Conservation (phyloP, 1,140 invertebrate species). For the Hyles vespertilio region DNA sequence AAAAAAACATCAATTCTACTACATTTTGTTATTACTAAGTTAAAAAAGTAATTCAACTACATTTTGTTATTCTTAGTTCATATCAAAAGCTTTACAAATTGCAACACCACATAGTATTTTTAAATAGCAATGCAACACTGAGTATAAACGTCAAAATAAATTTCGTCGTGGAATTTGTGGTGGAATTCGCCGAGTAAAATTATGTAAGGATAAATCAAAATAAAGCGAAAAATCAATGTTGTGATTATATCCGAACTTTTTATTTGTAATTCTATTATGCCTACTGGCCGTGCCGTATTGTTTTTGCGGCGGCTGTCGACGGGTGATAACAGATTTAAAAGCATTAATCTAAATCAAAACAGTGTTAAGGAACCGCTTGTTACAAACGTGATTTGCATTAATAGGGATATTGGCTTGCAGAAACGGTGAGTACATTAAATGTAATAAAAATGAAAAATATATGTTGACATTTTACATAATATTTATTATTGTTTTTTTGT, state of each 20-base stretch:
- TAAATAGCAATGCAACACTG: constrained; percentile 10
- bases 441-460: not conserved
- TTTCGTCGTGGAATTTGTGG: constrained; percentile 12
- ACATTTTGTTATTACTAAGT: too few species aligned
- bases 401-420: constrained; percentile 47
- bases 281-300: constrained; percentile 60
- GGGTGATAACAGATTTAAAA: constrained; percentile 62
- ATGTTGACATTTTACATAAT: not conserved
- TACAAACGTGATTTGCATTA: constrained; percentile 43
- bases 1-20: too few species aligned
- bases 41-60: too few species aligned
- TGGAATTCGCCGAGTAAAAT: constrained; percentile 9
- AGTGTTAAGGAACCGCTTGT: constrained; percentile 44
- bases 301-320: constrained; percentile 64
- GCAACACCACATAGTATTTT: too few species aligned
- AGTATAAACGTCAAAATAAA: constrained; percentile 15
- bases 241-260: not conserved
- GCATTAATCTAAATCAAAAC: constrained; percentile 56
- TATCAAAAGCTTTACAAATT: too few species aligned
- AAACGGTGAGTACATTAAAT: constrained; percentile 45
- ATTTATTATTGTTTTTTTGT: too few species aligned
- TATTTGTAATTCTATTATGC: constrained; percentile 51
- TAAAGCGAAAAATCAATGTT: constrained; percentile 1
- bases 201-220: too few species aligned
- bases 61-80: too few species aligned